Base-by-base conservation (phyloP, 2,888 invertebrate species). In the Tenthredo amoena region DNA sequence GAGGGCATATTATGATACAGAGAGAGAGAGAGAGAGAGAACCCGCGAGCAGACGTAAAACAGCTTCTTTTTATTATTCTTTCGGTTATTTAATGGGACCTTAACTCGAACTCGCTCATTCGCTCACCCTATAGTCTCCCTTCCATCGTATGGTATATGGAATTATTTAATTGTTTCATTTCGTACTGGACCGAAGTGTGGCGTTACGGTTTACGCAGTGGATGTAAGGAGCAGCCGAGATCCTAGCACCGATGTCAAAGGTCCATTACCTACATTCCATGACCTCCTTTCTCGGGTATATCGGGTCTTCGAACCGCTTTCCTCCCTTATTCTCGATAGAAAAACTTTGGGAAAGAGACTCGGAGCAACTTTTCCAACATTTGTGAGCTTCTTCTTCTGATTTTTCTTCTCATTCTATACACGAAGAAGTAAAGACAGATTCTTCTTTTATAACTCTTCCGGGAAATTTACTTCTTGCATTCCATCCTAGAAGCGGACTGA, bases 101-200 rank as follows among this genome's bases (percentile, higher is more conserved):
- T 26, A 0, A 6, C 50, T 62, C 62, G n/a, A n/a, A 62, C 10
- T 26, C 26, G 2, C 26, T 26, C 58, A 7, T n/a, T 10, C 58
- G 12, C 62, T 62, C 62, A 62, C 62, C 26, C 62, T 62, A 62
- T 62, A 62, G 62, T 58, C 58, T 58, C 58, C 58, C 58, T 7
- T 47, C 58, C 21, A 58, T 9, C 58, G 2, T n/a, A n/a, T 21
- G 4, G 10, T 50, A n/a, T 50, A 88, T 90, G n/a, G n/a, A 89
- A 91, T 91, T 90, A 90, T 89, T 91, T 90, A 89, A 90, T 90
- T 90, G 88, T 88, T 89, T 88, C 87, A 88, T 88, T 87, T 85
- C 86, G 71, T 85, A 50, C 65, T 7, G 55, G 1, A 26, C 4
- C 26, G 10, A 10, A 26, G 10, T 12, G 9, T 62, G 26, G 55